Evolutionary conservation across 2,797 vertebrate genomes (phyloP), one percentile per base, ranked within the genome.

Genomic region (Octomys mimax): DNA sequence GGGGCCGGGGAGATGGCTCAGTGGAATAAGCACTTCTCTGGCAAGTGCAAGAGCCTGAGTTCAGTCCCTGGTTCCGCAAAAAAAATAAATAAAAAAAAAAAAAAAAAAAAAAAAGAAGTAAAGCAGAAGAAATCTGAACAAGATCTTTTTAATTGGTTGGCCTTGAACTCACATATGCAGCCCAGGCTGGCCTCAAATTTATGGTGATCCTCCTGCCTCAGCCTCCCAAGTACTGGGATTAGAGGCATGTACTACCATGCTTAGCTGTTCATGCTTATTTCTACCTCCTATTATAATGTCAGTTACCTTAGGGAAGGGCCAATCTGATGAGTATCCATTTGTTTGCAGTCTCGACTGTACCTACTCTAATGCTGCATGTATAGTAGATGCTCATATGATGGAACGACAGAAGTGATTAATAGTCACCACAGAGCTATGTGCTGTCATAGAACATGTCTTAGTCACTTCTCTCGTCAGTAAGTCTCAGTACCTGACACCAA

Each of bases 211-310:
- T 70, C 33, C 66, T 70, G 33, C 66, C 33, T 70, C 66, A 70
- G 7, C 18, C 66, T 70, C 33, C n/a, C 6, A 13, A 70, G 66
- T 70, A 18, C 66, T 70, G 66, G 16, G 66, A 68, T 18, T n/a
- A 68, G 2, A 68, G 66, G 33, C 7, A 8, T 70, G 18, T 70
- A 18, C 66, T 18, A n/a, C 33, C 66, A 70, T 7, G 6, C 28
- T 18, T 36, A 19, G 68, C 19, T 89, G 80, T 89, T 95, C 39
- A 79, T 36, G 28, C 86, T 64, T 93, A 46, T 86, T 94, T 86
- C 18, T 89, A n/a, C 68, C 78, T 93, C 16, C 28, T 42, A 73
- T 6, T 89, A 68, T 33, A 79, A 59, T 83, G 14, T 68, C 68
- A 93, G 36, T 75, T 46, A 19, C 46, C 68, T 84, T 46, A 64